These are phyloP conservation scores for Apodemia zela DNA, from an alignment of 2,888 invertebrate genomes.

Conservation along the genomic window DNA sequence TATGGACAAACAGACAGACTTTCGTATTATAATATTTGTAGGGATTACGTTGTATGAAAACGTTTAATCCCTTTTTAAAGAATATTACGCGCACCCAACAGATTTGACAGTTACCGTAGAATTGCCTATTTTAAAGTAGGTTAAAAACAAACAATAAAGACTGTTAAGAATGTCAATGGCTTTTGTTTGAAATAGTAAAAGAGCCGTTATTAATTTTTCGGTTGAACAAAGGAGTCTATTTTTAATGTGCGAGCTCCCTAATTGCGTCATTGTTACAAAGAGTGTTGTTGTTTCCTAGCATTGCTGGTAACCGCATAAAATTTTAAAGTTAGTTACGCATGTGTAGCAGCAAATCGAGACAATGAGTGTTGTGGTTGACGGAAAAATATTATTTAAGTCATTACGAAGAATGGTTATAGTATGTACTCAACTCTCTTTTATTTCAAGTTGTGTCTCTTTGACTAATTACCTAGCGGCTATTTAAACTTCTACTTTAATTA, in stretches of 20 bases:
- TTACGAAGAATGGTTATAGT: background rate
- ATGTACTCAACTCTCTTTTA: too few species aligned
- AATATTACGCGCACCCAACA: too few species aligned
- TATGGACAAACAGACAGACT: too few species aligned
- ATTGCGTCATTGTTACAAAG: slow-evolving; percentile 63
- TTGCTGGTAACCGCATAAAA: slow-evolving; percentile 44
- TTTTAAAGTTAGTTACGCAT: slow-evolving; percentile 47
- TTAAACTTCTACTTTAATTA: too few species aligned
- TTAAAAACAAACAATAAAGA: slow-evolving; percentile 32
- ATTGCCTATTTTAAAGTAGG: slow-evolving; percentile 26
- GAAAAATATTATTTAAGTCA: background rate
- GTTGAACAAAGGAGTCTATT: slow-evolving; percentile 68
- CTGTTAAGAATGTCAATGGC: slow-evolving; percentile 32
- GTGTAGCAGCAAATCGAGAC: slow-evolving; percentile 34
- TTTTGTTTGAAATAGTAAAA: slow-evolving; percentile 35
- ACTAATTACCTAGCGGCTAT: too few species aligned
- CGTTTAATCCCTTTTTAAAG: too few species aligned
- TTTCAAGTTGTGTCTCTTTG: too few species aligned
- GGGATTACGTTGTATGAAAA: too few species aligned
- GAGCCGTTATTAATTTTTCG: slow-evolving; percentile 43
- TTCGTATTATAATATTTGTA: too few species aligned
- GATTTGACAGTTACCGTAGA: too few species aligned
- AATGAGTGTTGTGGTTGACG: slow-evolving; percentile 28
- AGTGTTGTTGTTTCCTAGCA: slow-evolving; percentile 42
- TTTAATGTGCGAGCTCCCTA: slow-evolving; percentile 51